These are phyloP conservation scores for Ochropacha duplaris DNA, from an alignment of 2,888 invertebrate genomes.

Conservation along the genomic window DNA sequence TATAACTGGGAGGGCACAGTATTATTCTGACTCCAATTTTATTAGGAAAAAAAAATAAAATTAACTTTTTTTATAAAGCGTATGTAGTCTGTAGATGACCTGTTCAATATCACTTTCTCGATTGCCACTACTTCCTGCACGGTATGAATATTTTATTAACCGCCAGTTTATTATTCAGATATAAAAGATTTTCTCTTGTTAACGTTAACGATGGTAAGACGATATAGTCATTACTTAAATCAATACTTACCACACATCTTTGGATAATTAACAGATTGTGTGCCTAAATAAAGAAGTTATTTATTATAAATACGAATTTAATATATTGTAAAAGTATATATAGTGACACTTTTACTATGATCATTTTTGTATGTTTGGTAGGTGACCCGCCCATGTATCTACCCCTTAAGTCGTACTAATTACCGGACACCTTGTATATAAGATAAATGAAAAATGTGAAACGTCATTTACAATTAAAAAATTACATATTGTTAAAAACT, in stretches of 20 bases:
- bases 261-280: not conserved
- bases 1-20: not conserved
- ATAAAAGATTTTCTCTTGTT: constrained; percentile 39
- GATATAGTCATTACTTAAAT: not conserved
- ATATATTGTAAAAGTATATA: no score
- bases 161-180: constrained; percentile 31
- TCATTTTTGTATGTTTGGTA: no score
- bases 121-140: constrained; percentile 31
- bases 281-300: not conserved
- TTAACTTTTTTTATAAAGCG: not conserved
- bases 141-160: constrained; percentile 37
- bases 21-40: no score
- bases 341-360: no score
- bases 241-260: not conserved
- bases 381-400: no score
- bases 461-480: not conserved
- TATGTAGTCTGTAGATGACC: not conserved
- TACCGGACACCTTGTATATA: no score
- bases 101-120: constrained; percentile 20
- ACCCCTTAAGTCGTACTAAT: not conserved
- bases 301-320: not conserved
- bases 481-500: not conserved
- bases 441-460: not conserved
- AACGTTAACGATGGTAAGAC: constrained; percentile 18
- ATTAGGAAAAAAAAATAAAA: no score